Conservation (phyloP, 2,888 invertebrate genomes). For the Clepsis dumicolana region DNA sequence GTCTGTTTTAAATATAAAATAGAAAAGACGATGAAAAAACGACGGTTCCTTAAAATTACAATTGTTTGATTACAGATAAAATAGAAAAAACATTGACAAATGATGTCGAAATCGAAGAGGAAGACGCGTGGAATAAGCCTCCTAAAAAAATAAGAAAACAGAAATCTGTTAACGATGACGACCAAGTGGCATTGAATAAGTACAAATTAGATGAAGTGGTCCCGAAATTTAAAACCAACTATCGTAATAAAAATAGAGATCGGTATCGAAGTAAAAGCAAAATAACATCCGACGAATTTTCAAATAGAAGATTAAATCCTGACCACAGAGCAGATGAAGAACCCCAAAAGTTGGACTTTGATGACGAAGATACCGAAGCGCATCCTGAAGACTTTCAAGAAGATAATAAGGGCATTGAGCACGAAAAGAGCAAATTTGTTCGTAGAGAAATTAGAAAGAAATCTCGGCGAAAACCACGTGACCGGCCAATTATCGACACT, state of each 20-base stretch:
- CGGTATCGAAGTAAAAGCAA: slow-evolving; percentile 51
- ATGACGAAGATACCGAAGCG: slow-evolving; percentile 44
- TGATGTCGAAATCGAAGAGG: slow-evolving; percentile 52
- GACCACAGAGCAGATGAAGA: slow-evolving; percentile 52
- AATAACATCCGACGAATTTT: slow-evolving; percentile 46
- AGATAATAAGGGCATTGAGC: slow-evolving; percentile 53
- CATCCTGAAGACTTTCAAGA: slow-evolving; percentile 49
- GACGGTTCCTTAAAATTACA: not conserved
- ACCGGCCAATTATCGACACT: slow-evolving; percentile 52
- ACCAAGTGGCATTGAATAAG: slow-evolving; percentile 46
- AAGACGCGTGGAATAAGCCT: slow-evolving; percentile 57
- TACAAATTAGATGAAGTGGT: slow-evolving; percentile 51
- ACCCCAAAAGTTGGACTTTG: slow-evolving; percentile 47
- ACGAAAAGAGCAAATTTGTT: slow-evolving; percentile 48
- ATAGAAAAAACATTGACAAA: slow-evolving; percentile 51
- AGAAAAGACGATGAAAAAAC: too few species aligned
- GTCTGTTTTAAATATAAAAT: not conserved
- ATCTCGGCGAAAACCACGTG: slow-evolving; percentile 63
- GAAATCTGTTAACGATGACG: slow-evolving; percentile 40
- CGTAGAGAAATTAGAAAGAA: slow-evolving; percentile 54
- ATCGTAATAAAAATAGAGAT: slow-evolving; percentile 50
- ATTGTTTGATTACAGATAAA: slow-evolving; percentile 54
- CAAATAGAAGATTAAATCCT: slow-evolving; percentile 46
- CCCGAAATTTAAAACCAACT: slow-evolving; percentile 50
- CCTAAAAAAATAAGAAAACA: slow-evolving; percentile 53